phyloP scores from a whole-genome alignment of 2,113 vertebrate genomes.

The Triplophysa siluroides region DNA sequence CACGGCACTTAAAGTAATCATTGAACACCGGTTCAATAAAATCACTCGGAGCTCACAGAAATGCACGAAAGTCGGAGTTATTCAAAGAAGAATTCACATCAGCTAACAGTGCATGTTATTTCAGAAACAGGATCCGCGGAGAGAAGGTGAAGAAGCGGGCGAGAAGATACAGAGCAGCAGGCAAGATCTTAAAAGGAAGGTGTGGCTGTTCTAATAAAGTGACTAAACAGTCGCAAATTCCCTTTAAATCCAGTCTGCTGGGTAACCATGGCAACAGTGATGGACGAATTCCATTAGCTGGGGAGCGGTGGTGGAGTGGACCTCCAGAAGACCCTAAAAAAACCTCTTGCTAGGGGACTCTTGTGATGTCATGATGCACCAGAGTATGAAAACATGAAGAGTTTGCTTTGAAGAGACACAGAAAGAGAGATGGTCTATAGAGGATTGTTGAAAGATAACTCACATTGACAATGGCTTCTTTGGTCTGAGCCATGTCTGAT shows the following conservation, averaged over 20 bases:
- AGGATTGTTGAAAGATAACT: slow-evolving; percentile 59
- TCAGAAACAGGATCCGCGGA: not conserved
- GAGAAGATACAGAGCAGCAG: slow-evolving; percentile 78
- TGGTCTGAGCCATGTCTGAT: slow-evolving; percentile 97
- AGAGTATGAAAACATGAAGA: not conserved
- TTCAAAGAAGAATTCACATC: not conserved
- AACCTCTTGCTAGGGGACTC: slow-evolving; percentile 5
- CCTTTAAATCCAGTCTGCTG: slow-evolving; percentile 86
- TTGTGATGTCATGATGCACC: slow-evolving; percentile 1
- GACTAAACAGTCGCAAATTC: slow-evolving; percentile 85
- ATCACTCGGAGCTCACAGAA: not conserved
- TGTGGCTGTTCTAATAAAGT: slow-evolving; percentile 82
- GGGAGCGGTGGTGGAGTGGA: slow-evolving; percentile 7
- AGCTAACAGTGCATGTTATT: not conserved
- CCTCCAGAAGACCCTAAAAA: not conserved
- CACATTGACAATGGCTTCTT: slow-evolving; percentile 96
- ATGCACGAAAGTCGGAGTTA: not conserved
- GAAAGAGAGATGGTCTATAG: not conserved
- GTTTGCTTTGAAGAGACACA: not conserved
- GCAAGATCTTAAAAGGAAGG: slow-evolving; percentile 89
- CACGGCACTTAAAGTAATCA: not conserved
- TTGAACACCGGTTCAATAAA: not conserved
- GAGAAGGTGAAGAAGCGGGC: slow-evolving; percentile 19
- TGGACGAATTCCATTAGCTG: slow-evolving; percentile 16
- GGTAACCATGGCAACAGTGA: slow-evolving; percentile 53